Evolutionary conservation across 2,888 invertebrate species (phyloP).

Genomic region (Alentia gelatinosa): DNA sequence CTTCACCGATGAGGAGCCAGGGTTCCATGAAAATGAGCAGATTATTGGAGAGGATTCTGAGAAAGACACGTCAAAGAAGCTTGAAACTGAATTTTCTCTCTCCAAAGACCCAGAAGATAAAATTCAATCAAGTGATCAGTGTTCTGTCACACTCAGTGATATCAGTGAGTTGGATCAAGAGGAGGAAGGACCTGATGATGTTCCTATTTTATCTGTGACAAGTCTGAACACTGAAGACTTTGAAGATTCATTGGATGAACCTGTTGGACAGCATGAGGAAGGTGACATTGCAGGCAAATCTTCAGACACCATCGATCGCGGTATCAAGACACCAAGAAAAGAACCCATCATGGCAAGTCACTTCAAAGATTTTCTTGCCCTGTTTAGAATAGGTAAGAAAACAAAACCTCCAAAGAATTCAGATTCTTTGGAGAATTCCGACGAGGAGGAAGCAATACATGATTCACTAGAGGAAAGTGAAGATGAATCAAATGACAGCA

Average conservation of each 20-base stretch:
- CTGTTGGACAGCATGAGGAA: too few species aligned
- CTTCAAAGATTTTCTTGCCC: slow-evolving; percentile 4
- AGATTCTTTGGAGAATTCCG: not conserved
- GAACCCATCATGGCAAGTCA: not conserved
- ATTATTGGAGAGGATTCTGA: not conserved
- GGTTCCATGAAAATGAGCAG: not conserved
- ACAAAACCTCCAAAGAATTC: not conserved
- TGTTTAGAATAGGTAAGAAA: not conserved
- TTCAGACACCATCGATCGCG: not conserved
- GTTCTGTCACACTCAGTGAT: not conserved
- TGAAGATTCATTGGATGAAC: too few species aligned
- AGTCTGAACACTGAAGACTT: not conserved
- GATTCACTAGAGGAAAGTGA: too few species aligned
- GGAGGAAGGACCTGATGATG: not conserved
- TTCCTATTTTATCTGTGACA: not conserved
- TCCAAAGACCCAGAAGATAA: not conserved
- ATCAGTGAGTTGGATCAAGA: slow-evolving; percentile 5
- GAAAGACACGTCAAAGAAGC: not conserved
- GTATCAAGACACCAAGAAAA: not conserved
- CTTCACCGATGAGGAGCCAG: not conserved
- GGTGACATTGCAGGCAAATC: not conserved
- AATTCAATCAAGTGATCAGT: not conserved
- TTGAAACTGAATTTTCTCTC: not conserved
- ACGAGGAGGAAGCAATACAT: not conserved
- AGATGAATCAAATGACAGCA: too few species aligned